Evolutionary conservation across 2,888 invertebrate species (phyloP), one percentile per base, ranked within the genome.

Genomic region (Heliconius aoede): DNA sequence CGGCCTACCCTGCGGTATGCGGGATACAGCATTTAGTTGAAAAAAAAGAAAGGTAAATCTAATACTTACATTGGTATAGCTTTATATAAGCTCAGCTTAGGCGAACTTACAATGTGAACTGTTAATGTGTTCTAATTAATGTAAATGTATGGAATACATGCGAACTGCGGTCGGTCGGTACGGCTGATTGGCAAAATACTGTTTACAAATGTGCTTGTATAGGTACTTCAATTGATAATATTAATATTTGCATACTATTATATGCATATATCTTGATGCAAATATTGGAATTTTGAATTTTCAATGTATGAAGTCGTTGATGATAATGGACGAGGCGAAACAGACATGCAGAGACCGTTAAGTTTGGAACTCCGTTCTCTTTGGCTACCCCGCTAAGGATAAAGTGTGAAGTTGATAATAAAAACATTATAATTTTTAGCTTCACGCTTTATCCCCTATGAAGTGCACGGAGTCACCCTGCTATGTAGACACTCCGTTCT

Each of bases 51-150:
- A n/a, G 13, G 15, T 24, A 9, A 24, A n/a, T 24, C 21, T 24
- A 28, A 30, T n/a, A 64, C 9, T 65, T n/a, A 13, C 7, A 9
- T 30, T 32, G 46, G 21, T 32, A n/a, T 24, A 24, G 24, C 60
- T 36, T 7, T 65, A 36, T 15, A 11, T 32, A n/a, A 26, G 32
- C 26, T 18, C 40, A 24, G 26, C 26, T n/a, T 18, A 11, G 18
- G 8, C 15, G 5, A 24, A 36, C 24, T 60, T 26, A 9, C 36
- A 32, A 40, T 60, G 9, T 60, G 40, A 60, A 64, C 72, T 74
- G 72, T 76, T 80, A 80, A 82, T 79, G 79, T 79, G 79, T 81
- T 80, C 73, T 78, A 80, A 82, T 81, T 74, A 79, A 80, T 81
- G 81, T 67, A 74, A 81, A 81, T 81, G 67, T 77, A 82, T 79